phyloP scores from a whole-genome alignment of 92 coral and sea anemone genomes.

The Epizoanthus ramosus region DNA sequence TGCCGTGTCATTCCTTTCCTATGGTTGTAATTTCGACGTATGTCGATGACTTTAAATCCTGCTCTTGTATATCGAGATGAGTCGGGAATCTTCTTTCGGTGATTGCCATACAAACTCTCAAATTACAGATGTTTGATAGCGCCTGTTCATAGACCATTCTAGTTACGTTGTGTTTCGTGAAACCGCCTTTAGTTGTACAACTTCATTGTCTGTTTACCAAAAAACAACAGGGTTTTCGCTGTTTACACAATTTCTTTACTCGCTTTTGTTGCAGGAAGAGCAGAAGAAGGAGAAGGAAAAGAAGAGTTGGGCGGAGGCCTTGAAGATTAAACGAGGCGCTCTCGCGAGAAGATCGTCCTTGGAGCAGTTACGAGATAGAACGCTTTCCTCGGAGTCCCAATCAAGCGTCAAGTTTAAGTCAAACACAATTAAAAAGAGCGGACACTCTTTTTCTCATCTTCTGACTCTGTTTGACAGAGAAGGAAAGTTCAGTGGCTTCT shows the following conservation, averaged over 20 bases:
- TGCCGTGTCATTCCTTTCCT: too few species aligned
- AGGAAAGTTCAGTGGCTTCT: conserved; percentile 87
- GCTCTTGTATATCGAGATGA: too few species aligned
- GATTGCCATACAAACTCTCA: too few species aligned
- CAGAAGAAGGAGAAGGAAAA: conserved; percentile 71
- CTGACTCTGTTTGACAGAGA: conserved; percentile 82
- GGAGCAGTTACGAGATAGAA: conserved; percentile 54
- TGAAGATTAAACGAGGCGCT: conserved; percentile 60
- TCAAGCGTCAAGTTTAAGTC: conserved; percentile 61
- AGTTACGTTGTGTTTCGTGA: too few species aligned
- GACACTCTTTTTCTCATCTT: conserved; percentile 68
- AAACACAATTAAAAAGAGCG: conserved; percentile 60
- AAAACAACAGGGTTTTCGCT: too few species aligned
- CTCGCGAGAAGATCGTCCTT: conserved; percentile 57
- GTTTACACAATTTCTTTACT: not conserved
- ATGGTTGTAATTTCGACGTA: too few species aligned
- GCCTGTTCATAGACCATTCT: too few species aligned
- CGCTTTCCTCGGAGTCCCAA: conserved; percentile 30
- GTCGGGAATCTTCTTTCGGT: too few species aligned
- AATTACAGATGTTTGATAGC: too few species aligned
- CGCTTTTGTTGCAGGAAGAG: conserved; percentile 26
- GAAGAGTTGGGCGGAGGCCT: conserved; percentile 73
- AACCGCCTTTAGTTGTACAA: too few species aligned
- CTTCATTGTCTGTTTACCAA: too few species aligned
- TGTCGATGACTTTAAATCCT: too few species aligned